These are phyloP conservation scores for Oreonectes daqikongensis DNA, from an alignment of 2,797 vertebrate genomes.

Conservation along the genomic window DNA sequence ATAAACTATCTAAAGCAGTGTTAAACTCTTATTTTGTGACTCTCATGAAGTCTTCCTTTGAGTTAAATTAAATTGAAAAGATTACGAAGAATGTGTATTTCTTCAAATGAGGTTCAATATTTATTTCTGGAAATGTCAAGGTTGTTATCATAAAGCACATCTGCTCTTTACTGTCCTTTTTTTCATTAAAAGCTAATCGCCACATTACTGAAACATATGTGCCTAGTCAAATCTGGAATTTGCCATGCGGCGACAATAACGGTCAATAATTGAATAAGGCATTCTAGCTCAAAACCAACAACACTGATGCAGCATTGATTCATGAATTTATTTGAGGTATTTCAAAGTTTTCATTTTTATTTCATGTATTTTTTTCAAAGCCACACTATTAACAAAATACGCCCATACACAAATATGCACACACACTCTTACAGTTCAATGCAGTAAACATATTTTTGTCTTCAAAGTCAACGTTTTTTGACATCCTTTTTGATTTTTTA, in stretches of 20 bases:
- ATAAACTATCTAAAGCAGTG: background rate
- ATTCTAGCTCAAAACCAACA: slow-evolving; percentile 19
- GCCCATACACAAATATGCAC: slow-evolving; percentile 8
- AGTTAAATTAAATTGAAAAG: slow-evolving; percentile 38
- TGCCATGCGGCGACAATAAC: slow-evolving; percentile 46
- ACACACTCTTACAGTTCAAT: slow-evolving; percentile 21
- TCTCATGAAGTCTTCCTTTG: slow-evolving; percentile 23
- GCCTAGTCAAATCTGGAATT: slow-evolving; percentile 48
- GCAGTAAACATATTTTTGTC: slow-evolving; percentile 3
- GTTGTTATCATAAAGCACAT: slow-evolving; percentile 47
- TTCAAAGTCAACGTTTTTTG: background rate
- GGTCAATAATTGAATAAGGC: slow-evolving; percentile 47
- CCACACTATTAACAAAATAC: background rate
- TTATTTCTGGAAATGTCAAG: slow-evolving; percentile 40
- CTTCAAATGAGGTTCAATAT: slow-evolving; percentile 23
- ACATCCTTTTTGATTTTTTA: slow-evolving; percentile 11
- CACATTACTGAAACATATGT: slow-evolving; percentile 55
- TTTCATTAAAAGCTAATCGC: slow-evolving; percentile 49
- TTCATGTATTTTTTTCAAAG: background rate
- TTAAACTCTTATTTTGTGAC: slow-evolving; percentile 27
- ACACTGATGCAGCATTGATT: slow-evolving; percentile 1
- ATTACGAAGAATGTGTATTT: background rate
- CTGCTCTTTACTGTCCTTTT: slow-evolving; percentile 38
- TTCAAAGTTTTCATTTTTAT: background rate
- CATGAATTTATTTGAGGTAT: background rate